These are phyloP conservation scores for Ischnus inquisitorius DNA, from an alignment of 2,888 invertebrate species.

Conservation along the genomic window DNA sequence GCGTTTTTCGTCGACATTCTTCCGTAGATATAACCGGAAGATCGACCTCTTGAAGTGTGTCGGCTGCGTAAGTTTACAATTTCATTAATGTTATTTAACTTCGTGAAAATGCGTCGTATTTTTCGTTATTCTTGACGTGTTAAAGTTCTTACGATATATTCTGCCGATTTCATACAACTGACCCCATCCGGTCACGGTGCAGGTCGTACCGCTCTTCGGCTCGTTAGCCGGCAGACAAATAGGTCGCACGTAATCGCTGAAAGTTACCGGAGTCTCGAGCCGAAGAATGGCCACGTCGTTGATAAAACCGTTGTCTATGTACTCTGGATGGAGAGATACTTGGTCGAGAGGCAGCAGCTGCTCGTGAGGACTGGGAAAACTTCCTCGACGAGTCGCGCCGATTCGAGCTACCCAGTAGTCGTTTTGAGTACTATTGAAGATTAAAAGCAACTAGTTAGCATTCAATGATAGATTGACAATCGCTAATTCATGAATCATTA, in stretches of 20 bases:
- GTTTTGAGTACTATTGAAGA: conserved; percentile 88
- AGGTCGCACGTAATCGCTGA: conserved; percentile 89
- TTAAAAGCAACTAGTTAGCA: conserved; percentile 24
- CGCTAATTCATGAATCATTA: no score
- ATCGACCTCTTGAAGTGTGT: conserved; percentile 93
- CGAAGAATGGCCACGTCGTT: conserved; percentile 92
- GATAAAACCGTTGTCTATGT: conserved; percentile 91
- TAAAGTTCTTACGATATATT: conserved; percentile 90
- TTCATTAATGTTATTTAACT: not conserved
- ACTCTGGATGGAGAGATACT: conserved; percentile 91
- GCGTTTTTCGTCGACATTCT: conserved; percentile 91
- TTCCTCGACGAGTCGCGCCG: conserved; percentile 91
- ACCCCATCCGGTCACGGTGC: conserved; percentile 94
- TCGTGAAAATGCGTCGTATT: not conserved
- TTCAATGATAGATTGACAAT: not conserved
- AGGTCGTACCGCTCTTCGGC: conserved; percentile 89
- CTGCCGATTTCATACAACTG: conserved; percentile 92
- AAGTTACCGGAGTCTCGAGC: conserved; percentile 87
- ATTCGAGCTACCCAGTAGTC: conserved; percentile 94
- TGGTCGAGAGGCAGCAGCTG: conserved; percentile 89
- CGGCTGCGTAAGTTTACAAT: conserved; percentile 86
- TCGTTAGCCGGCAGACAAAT: conserved; percentile 89
- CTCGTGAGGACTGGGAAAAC: conserved; percentile 92
- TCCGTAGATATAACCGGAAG: conserved; percentile 92
- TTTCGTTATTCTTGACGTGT: not conserved